Conservation (phyloP, 92 coral and sea anemone genomes). For the Virgularia gustaviana region DNA sequence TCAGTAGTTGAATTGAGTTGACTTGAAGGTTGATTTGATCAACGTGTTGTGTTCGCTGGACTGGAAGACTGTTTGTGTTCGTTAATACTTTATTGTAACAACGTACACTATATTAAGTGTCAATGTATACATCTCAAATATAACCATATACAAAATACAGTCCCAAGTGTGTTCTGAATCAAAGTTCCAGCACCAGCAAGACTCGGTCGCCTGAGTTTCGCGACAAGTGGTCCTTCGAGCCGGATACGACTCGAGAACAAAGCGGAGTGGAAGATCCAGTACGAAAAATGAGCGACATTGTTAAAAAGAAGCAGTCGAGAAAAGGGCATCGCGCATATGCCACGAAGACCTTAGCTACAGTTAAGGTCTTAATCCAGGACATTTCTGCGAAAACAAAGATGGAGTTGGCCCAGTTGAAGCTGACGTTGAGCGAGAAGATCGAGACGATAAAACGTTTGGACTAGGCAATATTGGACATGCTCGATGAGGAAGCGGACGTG, state of each 20-base stretch:
- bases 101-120: no score
- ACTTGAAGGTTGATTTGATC: no score
- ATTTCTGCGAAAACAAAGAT: not conserved
- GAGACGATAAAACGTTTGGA: constrained; percentile 33
- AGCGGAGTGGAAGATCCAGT: not conserved
- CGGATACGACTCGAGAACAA: constrained; percentile 9
- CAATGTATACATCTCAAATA: no score
- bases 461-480: constrained; percentile 17
- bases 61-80: no score
- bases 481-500: constrained; percentile 1
- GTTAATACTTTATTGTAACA: no score
- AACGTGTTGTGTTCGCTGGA: no score
- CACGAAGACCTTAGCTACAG: constrained; percentile 13
- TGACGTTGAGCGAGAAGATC: constrained; percentile 32
- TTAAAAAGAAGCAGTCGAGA: constrained; percentile 30
- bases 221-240: constrained; percentile 48
- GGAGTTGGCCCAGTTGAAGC: constrained; percentile 31
- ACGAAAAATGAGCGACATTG: no score
- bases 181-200: not conserved
- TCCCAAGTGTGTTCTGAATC: no score
- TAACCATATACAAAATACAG: no score
- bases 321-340: constrained; percentile 13
- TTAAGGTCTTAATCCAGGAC: not conserved
- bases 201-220: constrained; percentile 9
- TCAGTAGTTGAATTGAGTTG: no score